A percentile compares a stretch with the other conserved stretches of the same genome.
phyloP scores from a whole-genome alignment of 2,888 invertebrate species.

The Beris morrisii region DNA sequence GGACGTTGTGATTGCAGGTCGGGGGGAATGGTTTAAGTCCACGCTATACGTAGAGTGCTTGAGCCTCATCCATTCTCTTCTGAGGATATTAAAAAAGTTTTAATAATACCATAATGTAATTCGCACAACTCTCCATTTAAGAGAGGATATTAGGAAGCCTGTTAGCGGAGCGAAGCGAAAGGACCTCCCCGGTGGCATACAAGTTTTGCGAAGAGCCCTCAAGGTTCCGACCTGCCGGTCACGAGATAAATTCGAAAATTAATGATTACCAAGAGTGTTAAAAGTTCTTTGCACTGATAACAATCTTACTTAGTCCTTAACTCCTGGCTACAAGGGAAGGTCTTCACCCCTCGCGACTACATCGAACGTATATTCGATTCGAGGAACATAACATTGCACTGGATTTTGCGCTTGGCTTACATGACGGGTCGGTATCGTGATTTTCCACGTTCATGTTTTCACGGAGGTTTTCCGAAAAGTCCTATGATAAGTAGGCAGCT shows the following conservation, averaged over 20 bases:
- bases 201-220: too few species aligned
- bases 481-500: conserved; percentile 6
- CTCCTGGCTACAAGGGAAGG: too few species aligned
- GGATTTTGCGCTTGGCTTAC: conserved; percentile 4
- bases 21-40: conserved; percentile 1
- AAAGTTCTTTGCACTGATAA: conserved; percentile 35
- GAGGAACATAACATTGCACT: too few species aligned
- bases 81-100: conserved; percentile 33
- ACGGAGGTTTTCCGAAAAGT: conserved; percentile 1
- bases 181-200: too few species aligned
- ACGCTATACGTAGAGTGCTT: neutral
- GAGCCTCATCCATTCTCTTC: too few species aligned
- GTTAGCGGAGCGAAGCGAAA: neutral
- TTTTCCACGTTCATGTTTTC: conserved; percentile 14
- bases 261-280: conserved; percentile 36
- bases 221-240: neutral
- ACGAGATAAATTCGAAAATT: neutral
- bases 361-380: too few species aligned
- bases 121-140: neutral
- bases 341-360: too few species aligned
- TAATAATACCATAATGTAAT: conserved; percentile 17
- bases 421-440: conserved; percentile 23
- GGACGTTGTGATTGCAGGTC: neutral
- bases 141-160: neutral
- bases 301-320: conserved; percentile 5